Conservation (phyloP, 2,113 vertebrate species). For the Ptychochromis oligacanthus region DNA sequence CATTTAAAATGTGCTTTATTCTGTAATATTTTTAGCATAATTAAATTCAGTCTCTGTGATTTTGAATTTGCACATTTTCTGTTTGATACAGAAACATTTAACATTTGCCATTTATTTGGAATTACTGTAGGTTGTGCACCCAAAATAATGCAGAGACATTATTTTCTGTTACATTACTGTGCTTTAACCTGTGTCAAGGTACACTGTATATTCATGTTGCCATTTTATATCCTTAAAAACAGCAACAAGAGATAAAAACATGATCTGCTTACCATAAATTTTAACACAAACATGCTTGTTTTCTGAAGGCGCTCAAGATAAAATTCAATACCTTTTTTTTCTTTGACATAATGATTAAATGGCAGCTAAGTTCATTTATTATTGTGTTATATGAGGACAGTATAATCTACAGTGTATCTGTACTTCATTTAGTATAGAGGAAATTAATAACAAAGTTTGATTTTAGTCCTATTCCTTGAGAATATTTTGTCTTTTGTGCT, state of each 20-base stretch:
- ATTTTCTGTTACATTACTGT: constrained; percentile 9
- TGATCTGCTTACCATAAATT: background rate
- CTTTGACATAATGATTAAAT: constrained; percentile 1
- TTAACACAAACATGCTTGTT: background rate
- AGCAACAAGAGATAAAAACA: background rate
- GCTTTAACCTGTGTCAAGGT: background rate
- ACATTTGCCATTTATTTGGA: constrained; percentile 8
- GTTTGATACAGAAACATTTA: constrained; percentile 32
- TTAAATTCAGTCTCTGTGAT: constrained; percentile 6
- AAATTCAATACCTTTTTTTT: background rate
- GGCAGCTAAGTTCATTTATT: constrained; percentile 64
- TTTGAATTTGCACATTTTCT: constrained; percentile 58
- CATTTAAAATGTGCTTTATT: background rate
- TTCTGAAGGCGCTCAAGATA: background rate
- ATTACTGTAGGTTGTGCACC: background rate
- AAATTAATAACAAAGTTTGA: background rate
- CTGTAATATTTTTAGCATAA: background rate
- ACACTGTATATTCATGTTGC: constrained; percentile 30
- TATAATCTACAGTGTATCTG: background rate
- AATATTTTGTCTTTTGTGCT: background rate
- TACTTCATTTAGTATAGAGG: background rate
- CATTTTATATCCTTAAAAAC: constrained; percentile 16
- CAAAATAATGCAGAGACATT: background rate
- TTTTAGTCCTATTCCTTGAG: background rate
- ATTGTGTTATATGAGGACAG: background rate